Evolutionary conservation across 2,797 vertebrate genomes (phyloP), one percentile per base, ranked within the genome.

Genomic region (Salarias fasciatus): DNA sequence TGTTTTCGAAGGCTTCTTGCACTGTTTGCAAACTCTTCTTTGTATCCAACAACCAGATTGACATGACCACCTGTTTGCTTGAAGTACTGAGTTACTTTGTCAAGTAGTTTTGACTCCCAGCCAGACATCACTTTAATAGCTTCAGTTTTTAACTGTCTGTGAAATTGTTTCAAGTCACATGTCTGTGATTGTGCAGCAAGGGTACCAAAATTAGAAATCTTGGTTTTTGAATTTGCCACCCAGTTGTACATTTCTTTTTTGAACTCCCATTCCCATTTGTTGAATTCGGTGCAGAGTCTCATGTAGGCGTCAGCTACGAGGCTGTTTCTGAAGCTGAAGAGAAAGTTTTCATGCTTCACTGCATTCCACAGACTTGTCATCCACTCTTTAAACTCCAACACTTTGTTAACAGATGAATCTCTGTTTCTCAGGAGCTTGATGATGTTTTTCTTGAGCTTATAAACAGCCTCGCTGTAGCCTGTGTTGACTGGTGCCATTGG

Each of bases 401-500:
- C 67, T 6, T 83, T 56, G 33, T 88, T 86, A 11, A 78, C 41
- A 5, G 50, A 38, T 14, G 75, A 75, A 33, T 64, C 18, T 70
- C 78, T 56, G 0, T 82, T 78, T 73, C 65, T 65, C 57, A 94
- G 69, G 2, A 83, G 75, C 1, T 91, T 66, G 1, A 93, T 75
- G 4, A 94, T 72, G 29, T 87, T 88, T 36, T 87, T 90, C 77
- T 94, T 94, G 31, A 95, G 59, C 1, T 92, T 91, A 47, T 88
- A 91, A 3, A 93, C 89, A 52, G 85, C 44, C 45, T 94, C 93
- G 0, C 92, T 93, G 76, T 95, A 95, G 0, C 91, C 93, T 67
- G 76, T 60, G 65, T 92, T 94, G 35, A 93, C 91, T 5, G 92
- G 75, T 2, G 94, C 94, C 94, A 94, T 94, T 42, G 94, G 93